Conservation (phyloP, 2,888 invertebrate genomes). For the Leucophenga montana region DNA sequence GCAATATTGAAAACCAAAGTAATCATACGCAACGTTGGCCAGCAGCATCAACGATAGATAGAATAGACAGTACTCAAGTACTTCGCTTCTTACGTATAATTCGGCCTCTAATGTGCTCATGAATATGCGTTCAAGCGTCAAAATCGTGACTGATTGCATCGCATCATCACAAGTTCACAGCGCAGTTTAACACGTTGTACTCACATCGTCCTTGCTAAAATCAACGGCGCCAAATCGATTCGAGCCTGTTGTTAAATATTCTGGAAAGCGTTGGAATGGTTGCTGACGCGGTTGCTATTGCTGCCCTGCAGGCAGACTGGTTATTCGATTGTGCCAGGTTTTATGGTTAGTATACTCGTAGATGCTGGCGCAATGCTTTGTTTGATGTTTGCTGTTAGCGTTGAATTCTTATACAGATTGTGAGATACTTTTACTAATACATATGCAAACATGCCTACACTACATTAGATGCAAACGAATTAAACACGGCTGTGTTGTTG, state of each 20-base stretch:
- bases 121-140: slow-evolving; percentile 49
- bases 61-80: too few species aligned
- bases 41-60: neutral
- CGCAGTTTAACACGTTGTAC: too few species aligned
- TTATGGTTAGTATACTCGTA: neutral
- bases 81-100: too few species aligned
- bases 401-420: neutral
- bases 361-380: neutral
- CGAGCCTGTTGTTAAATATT: neutral
- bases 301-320: neutral
- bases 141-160: slow-evolving; percentile 50
- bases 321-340: neutral
- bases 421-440: too few species aligned
- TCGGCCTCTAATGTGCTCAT: slow-evolving; percentile 30
- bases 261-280: neutral
- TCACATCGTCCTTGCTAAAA: neutral
- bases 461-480: neutral
- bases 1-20: slow-evolving; percentile 51
- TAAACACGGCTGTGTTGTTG: too few species aligned
- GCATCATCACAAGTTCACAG: slow-evolving; percentile 32
- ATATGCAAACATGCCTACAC: neutral
- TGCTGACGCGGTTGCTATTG: neutral
- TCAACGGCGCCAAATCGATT: neutral
- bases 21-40: slow-evolving; percentile 46
- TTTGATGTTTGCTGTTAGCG: slow-evolving; percentile 6